Conservation (phyloP, 2,797 vertebrate species). For the Neopelma chrysocephalum region DNA sequence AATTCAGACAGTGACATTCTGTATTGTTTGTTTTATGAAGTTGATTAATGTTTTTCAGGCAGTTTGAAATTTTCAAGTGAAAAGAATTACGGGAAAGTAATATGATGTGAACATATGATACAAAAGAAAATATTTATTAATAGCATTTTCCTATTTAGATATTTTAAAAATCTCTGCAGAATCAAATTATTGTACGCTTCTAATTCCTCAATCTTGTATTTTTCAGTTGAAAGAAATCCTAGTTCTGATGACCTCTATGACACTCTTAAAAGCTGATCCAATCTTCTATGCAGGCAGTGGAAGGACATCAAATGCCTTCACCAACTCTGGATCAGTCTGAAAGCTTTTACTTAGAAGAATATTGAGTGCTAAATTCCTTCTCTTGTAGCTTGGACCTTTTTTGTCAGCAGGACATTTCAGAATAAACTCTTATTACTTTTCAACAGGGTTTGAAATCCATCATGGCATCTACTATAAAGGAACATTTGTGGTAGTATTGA, state of each 20-base stretch:
- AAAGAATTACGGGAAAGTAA: neutral
- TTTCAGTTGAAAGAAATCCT: neutral
- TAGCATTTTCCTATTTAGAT: neutral
- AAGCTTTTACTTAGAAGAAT: neutral
- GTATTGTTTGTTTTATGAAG: neutral
- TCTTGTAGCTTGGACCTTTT: neutral
- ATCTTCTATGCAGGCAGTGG: neutral
- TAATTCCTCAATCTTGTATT: neutral
- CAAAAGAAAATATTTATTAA: neutral
- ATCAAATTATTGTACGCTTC: neutral
- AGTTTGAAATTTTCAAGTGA: neutral
- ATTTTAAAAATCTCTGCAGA: neutral
- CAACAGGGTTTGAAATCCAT: neutral
- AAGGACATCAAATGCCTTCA: neutral
- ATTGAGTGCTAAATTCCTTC: neutral
- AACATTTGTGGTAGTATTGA: neutral
- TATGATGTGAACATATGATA: neutral
- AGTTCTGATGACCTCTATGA: neutral
- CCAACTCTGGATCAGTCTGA: neutral
- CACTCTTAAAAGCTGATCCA: neutral
- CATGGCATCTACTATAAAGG: neutral
- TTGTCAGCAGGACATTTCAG: neutral
- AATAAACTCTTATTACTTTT: neutral
- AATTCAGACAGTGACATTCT: neutral
- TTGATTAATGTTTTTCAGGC: neutral